phyloP scores from a whole-genome alignment of 1,140 invertebrate species.

The Euura saliciscinereae region DNA sequence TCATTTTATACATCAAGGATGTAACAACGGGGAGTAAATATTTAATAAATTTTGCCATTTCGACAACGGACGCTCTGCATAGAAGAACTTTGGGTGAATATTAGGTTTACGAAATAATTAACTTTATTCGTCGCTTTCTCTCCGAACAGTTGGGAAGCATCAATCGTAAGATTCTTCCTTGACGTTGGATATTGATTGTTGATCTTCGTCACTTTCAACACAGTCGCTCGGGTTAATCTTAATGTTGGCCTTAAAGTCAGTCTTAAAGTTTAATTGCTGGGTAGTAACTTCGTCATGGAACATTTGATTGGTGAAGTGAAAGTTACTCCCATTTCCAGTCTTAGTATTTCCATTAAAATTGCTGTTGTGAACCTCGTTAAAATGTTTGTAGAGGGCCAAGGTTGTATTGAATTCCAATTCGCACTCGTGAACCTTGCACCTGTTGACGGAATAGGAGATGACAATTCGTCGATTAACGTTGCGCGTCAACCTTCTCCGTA shows the following conservation, averaged over 20 bases:
- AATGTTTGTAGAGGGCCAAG: constrained; percentile 49
- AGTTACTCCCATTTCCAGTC: constrained; percentile 54
- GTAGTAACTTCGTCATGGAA: constrained; percentile 43
- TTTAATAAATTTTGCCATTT: background rate
- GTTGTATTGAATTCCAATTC: constrained; percentile 48
- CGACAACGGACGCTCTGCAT: constrained; percentile 17
- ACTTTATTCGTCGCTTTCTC: constrained; percentile 5
- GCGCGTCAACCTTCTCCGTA: background rate
- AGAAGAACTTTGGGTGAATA: constrained; percentile 31
- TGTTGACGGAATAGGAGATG: constrained; percentile 25
- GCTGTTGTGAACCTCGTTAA: constrained; percentile 47
- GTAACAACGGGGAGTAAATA: no score
- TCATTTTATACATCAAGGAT: no score
- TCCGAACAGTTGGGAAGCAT: constrained; percentile 27
- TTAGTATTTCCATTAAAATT: constrained; percentile 46
- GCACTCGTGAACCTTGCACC: constrained; percentile 49
- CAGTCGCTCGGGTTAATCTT: constrained; percentile 43
- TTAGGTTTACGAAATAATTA: constrained; percentile 15
- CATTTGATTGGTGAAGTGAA: constrained; percentile 43
- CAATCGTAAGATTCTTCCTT: constrained; percentile 46
- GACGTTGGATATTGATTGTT: constrained; percentile 33
- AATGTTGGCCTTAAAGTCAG: constrained; percentile 57
- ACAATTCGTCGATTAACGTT: background rate
- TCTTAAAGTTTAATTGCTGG: constrained; percentile 53
- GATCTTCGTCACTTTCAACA: constrained; percentile 34